phyloP scores from a whole-genome alignment of 2,888 invertebrate genomes.

The Esperia sulphurella region DNA sequence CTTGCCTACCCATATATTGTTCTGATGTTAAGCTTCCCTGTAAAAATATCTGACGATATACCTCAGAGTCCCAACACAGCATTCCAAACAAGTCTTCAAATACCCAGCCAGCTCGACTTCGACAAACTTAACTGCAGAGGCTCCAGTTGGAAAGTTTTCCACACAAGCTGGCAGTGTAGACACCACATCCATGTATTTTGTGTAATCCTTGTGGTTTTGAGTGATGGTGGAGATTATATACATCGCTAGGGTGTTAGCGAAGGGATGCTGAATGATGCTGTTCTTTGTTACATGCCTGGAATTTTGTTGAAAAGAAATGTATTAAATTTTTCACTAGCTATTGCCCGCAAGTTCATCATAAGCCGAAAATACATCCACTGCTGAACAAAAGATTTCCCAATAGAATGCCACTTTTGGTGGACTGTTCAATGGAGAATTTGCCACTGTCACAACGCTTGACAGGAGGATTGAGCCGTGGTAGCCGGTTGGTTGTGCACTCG shows the following conservation, averaged over 20 bases:
- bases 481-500: too few species aligned
- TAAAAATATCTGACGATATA: conserved; percentile 14
- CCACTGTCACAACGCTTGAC: too few species aligned
- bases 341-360: too few species aligned
- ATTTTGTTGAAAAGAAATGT: conserved; percentile 5
- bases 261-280: conserved; percentile 33
- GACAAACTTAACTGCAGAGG: conserved; percentile 33
- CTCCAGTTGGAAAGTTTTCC: conserved; percentile 57
- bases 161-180: conserved; percentile 44
- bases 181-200: conserved; percentile 30
- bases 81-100: conserved; percentile 33
- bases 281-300: conserved; percentile 52
- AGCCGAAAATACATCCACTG: too few species aligned
- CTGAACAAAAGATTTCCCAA: too few species aligned
- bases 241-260: conserved; percentile 31
- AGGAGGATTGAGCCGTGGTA: too few species aligned
- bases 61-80: conserved; percentile 39
- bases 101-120: conserved; percentile 34
- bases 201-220: conserved; percentile 16
- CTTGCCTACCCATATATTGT: too few species aligned
- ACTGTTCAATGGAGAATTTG: too few species aligned
- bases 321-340: too few species aligned
- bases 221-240: conserved; percentile 27
- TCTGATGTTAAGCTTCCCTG: too few species aligned
- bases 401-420: too few species aligned